Percentiles rank a stretch among this genome's conserved stretches.
phyloP scores from a whole-genome alignment of 2,113 vertebrate species.

The Neolamprologus hecqui region DNA sequence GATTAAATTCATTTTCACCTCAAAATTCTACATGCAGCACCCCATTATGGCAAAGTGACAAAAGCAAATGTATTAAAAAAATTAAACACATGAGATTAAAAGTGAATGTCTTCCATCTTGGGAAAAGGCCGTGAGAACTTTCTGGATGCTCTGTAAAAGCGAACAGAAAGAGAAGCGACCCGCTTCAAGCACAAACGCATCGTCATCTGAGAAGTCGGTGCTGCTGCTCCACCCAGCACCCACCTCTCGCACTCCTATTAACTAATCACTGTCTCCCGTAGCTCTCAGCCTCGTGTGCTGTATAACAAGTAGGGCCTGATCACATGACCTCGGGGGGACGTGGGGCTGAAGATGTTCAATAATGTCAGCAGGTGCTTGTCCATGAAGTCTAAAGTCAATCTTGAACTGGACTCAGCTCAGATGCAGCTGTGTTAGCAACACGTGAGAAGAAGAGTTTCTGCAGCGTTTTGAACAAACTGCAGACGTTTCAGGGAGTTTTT shows the following conservation, averaged over 20 bases:
- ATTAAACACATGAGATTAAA: not conserved
- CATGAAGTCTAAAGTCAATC: not conserved
- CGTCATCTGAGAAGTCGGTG: not conserved
- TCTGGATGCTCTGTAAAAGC: not conserved
- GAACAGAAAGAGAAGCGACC: not conserved
- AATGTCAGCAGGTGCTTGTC: not conserved
- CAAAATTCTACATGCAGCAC: fast-evolving
- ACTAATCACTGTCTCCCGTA: not conserved
- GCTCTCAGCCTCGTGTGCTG: not conserved
- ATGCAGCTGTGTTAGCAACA: not conserved
- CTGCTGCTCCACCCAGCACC: not conserved
- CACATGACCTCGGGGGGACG: fast-evolving
- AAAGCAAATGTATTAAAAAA: not conserved
- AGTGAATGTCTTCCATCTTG: fast-evolving
- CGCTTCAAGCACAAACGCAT: fast-evolving
- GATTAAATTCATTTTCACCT: not conserved
- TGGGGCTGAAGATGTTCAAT: fast-evolving
- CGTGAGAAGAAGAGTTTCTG: fast-evolving
- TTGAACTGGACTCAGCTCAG: fast-evolving
- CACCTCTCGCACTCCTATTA: fast-evolving
- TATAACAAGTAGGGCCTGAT: not conserved
- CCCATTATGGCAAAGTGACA: fast-evolving
- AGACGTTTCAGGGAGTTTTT: fast-evolving
- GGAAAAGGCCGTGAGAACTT: not conserved
- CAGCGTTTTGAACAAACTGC: not conserved